Conservation (phyloP, 2,888 invertebrate genomes). For the Fragum sueziense region DNA sequence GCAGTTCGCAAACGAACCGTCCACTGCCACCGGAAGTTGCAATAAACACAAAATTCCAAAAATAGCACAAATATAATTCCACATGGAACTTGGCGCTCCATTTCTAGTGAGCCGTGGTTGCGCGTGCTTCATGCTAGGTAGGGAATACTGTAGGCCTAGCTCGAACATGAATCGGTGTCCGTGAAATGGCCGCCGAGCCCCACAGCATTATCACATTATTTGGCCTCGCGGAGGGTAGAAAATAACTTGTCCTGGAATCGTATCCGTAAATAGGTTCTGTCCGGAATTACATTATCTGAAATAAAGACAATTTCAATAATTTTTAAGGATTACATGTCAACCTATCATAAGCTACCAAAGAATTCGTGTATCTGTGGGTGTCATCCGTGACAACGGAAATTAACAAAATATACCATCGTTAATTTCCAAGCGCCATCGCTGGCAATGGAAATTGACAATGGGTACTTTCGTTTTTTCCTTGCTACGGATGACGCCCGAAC, state of each 20-base stretch:
- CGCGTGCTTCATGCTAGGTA: slow-evolving; percentile 7
- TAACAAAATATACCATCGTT: no score
- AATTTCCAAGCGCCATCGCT: no score
- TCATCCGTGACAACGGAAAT: no score
- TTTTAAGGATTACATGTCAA: background rate
- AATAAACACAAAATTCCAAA: slow-evolving; percentile 43
- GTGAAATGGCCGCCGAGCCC: slow-evolving; percentile 13
- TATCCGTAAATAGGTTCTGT: background rate
- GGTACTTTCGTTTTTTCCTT: no score
- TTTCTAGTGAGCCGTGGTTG: slow-evolving; percentile 3
- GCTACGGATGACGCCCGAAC: no score
- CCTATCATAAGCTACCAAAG: no score
- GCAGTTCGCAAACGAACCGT: slow-evolving; percentile 25
- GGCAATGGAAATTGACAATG: no score
- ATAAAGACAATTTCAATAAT: background rate
- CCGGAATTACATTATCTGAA: slow-evolving; percentile 14
- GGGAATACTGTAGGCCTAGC: slow-evolving; percentile 15
- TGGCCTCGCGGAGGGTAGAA: background rate
- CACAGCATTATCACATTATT: slow-evolving; percentile 22
- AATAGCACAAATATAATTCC: slow-evolving; percentile 18
- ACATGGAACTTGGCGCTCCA: slow-evolving; percentile 22
- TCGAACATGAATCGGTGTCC: slow-evolving; percentile 21
- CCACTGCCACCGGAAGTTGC: slow-evolving; percentile 22
- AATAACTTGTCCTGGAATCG: background rate
- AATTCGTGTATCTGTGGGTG: no score